Evolutionary conservation across 2,113 vertebrate species (phyloP).

Genomic region (Sinocyclocheilus rhinocerous): DNA sequence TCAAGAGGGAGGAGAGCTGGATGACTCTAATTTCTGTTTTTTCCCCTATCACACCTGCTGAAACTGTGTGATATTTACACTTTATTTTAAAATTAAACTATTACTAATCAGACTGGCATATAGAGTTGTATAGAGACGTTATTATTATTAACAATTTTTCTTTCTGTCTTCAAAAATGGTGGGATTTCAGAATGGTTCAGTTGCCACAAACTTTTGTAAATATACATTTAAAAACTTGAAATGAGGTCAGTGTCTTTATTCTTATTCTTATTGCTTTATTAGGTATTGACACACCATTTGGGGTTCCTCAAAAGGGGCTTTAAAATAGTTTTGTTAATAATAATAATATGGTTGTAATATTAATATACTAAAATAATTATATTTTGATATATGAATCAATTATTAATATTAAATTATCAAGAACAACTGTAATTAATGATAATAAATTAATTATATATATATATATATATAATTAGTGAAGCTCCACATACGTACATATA

Average conservation of each 20-base stretch:
- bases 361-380: background rate
- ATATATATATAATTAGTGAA: too few species aligned
- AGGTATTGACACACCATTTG: background rate
- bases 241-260: background rate
- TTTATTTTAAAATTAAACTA: background rate
- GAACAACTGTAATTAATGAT: too few species aligned
- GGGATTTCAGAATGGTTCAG: conserved; percentile 30
- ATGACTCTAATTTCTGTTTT: background rate
- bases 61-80: background rate
- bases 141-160: background rate
- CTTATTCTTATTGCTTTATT: too few species aligned
- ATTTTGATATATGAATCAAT: background rate
- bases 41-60: background rate
- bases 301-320: background rate
- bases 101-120: background rate
- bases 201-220: conserved; percentile 63
- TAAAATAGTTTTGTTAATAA: background rate
- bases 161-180: background rate
- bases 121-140: conserved; percentile 26
- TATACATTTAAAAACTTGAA: conserved; percentile 49
- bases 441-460: too few species aligned
- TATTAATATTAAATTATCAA: too few species aligned
- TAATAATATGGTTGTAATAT: background rate
- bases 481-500: too few species aligned
- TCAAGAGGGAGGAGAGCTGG: conserved; percentile 45